These are phyloP conservation scores for Ictinia mississippiensis DNA, from an alignment of 2,797 vertebrate species.

Conservation along the genomic window DNA sequence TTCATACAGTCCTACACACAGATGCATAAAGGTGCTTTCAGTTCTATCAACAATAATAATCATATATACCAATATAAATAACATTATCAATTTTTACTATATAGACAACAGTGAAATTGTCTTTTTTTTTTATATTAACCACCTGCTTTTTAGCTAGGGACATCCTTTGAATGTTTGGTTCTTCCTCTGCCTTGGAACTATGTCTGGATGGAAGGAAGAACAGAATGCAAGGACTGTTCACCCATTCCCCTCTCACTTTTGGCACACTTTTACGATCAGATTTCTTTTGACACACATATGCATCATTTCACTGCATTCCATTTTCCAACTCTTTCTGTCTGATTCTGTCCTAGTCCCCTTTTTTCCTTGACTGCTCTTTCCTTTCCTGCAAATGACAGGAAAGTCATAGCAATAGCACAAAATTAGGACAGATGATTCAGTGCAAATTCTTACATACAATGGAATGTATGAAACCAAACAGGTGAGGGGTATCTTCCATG, in stretches of 20 bases:
- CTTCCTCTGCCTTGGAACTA: neutral
- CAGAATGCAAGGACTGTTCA: neutral
- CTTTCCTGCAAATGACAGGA: neutral
- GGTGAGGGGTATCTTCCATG: neutral
- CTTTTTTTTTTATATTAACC: neutral
- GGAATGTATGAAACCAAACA: neutral
- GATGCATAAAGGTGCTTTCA: neutral
- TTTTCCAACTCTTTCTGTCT: neutral
- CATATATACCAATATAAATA: neutral
- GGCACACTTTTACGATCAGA: neutral
- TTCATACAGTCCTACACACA: neutral
- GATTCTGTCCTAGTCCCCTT: neutral
- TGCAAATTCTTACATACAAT: neutral
- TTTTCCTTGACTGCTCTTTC: neutral
- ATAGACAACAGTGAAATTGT: neutral
- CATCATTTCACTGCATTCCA: rapidly evolving
- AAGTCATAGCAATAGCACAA: neutral
- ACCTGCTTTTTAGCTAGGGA: neutral
- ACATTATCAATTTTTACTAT: neutral
- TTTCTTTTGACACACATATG: neutral
- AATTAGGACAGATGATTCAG: neutral
- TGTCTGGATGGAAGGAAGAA: neutral
- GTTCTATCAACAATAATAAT: neutral
- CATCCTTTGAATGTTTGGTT: neutral
- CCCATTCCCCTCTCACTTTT: neutral